These are phyloP conservation scores for Phalacrocorax carbo DNA, from an alignment of 2,113 vertebrate genomes.

Conservation along the genomic window DNA sequence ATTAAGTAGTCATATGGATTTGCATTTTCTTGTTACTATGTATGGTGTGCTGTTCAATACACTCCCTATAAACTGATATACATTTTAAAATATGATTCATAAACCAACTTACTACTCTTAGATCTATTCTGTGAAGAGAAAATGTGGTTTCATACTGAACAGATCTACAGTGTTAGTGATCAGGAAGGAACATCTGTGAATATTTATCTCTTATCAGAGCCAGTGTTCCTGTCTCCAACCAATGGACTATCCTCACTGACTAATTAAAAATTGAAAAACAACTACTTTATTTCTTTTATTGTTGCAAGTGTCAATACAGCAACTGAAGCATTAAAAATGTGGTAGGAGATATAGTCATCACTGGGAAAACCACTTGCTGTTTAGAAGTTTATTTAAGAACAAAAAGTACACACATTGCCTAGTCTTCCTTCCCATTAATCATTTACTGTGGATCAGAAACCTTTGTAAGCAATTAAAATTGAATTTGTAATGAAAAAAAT, in stretches of 20 bases:
- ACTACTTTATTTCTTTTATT: neutral
- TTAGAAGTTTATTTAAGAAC: neutral
- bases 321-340: neutral
- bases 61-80: neutral
- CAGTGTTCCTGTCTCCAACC: neutral
- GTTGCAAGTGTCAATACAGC: neutral
- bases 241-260: neutral
- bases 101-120: neutral
- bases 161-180: neutral
- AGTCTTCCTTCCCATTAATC: neutral
- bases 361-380: neutral
- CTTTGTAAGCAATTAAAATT: constrained; percentile 10
- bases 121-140: neutral
- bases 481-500: neutral
- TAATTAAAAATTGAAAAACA: neutral
- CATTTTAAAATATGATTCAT: neutral
- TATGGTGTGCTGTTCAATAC: neutral
- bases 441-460: neutral
- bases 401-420: neutral
- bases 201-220: neutral
- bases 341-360: neutral
- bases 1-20: neutral
- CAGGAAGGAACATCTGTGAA: neutral
- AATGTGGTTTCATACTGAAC: neutral
- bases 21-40: neutral